phyloP scores from a whole-genome alignment of 2,113 vertebrate genomes.

The Ardeotis arabs region DNA sequence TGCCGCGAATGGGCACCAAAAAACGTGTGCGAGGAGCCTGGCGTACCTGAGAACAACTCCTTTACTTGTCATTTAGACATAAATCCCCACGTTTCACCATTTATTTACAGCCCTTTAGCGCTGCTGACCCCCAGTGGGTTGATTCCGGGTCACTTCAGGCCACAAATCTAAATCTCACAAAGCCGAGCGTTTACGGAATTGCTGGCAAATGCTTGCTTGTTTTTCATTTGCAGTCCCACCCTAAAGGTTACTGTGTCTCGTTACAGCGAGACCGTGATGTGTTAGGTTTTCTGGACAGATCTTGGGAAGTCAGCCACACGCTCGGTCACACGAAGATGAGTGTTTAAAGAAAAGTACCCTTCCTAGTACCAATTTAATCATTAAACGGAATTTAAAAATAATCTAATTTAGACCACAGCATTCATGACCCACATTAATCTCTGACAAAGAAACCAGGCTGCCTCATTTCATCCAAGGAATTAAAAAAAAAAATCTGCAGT shows the following conservation, averaged over 20 bases:
- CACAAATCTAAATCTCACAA: neutral
- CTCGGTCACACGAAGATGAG: rapidly evolving
- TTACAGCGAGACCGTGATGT: rapidly evolving
- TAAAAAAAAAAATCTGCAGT: neutral
- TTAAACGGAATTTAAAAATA: neutral
- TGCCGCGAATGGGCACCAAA: neutral
- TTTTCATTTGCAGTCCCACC: neutral
- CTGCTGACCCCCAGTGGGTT: neutral
- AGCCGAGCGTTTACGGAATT: neutral
- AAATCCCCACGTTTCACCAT: neutral
- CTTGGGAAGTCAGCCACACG: rapidly evolving
- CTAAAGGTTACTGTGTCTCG: rapidly evolving
- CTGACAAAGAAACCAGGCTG: neutral
- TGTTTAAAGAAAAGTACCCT: neutral
- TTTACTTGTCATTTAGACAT: neutral
- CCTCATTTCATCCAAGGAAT: neutral
- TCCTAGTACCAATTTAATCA: neutral
- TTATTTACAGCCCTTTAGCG: neutral
- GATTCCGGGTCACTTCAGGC: neutral
- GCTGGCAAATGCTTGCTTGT: rapidly evolving
- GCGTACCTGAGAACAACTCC: neutral
- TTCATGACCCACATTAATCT: neutral
- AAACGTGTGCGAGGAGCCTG: neutral
- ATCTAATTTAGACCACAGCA: neutral
- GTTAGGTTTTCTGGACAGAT: rapidly evolving